Base-by-base conservation (phyloP, 1,140 invertebrate genomes). In the Lordiphosa clarofinis region DNA sequence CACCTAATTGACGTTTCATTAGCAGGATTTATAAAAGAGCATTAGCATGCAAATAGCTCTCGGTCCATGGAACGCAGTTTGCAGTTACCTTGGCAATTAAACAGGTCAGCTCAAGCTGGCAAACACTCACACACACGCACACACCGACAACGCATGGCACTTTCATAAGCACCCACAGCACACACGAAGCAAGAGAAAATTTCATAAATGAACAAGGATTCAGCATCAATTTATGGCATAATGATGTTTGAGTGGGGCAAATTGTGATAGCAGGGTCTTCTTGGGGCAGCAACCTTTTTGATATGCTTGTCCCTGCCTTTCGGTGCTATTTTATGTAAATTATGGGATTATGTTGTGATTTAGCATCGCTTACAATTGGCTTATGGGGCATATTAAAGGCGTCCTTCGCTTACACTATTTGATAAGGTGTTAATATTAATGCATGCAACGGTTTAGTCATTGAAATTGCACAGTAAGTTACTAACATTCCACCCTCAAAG, bases 151-250 rank as follows among this genome's bases (percentile, higher is more conserved):
- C 60, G 43, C 54, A 44, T 9, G 31, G 31, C 39, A 31, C 37
- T 42, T 55, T 38, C 65, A 33, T 43, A 7, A 24, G 31, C 39
- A 36, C 42, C 48, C 64, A 44, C 65, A 33, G 43, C 48, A 47
- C 40, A 37, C 64, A 31, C 40, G 38, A 31, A 52, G 52, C 71
- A 61, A 73, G 67, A 54, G 74, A 60, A 76, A 78, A 78, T 87
- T 86, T 86, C 82, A 86, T 71, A 87, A 87, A 87, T 87, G 82
- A 78, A 73, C 82, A 69, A 70, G 75, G 82, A 87, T 87, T 87
- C 69, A 68, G 71, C 56, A 58, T 48, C 76, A 82, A 87, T 87
- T 87, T 87, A 71, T 70, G 76, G 42, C 73, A 87, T 82, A 78
- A 87, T 87, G 66, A 76, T 73, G 66, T 69, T 74, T 76, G 68